These are phyloP conservation scores for Acleris holmiana DNA, from an alignment of 2,888 invertebrate genomes.

Conservation along the genomic window DNA sequence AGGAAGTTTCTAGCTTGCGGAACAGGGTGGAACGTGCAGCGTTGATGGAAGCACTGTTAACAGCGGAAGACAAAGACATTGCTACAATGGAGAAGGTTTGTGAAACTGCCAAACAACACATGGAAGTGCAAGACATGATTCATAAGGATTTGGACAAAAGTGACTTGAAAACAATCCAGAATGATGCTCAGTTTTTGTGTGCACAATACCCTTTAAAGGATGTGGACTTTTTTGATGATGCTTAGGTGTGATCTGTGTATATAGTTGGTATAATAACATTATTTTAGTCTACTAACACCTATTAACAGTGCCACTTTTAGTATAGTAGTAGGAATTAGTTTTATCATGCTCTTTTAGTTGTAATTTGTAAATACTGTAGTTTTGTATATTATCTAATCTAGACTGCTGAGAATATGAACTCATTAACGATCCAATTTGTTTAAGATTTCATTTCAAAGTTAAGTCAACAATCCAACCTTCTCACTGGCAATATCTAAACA, in stretches of 20 bases:
- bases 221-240: constrained; percentile 45
- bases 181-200: constrained; percentile 63
- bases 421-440: no score
- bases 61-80: constrained; percentile 69
- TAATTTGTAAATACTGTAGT: constrained; percentile 19
- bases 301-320: neutral
- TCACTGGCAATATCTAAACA: no score
- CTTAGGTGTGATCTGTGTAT: constrained; percentile 9
- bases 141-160: constrained; percentile 55
- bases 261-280: neutral
- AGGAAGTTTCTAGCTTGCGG: constrained; percentile 63
- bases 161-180: constrained; percentile 57
- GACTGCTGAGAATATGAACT: no score
- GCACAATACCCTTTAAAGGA: constrained; percentile 60
- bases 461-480: no score
- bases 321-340: neutral
- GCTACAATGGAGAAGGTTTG: constrained; percentile 66
- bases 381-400: neutral
- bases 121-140: constrained; percentile 67
- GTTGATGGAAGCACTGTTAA: constrained; percentile 69
- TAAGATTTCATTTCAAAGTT: no score
- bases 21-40: constrained; percentile 70
- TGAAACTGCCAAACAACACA: constrained; percentile 71
- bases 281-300: neutral
- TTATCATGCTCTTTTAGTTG: constrained; percentile 12